Conservation (phyloP, 2,113 vertebrate genomes). For the Potamarius usumacintae region DNA sequence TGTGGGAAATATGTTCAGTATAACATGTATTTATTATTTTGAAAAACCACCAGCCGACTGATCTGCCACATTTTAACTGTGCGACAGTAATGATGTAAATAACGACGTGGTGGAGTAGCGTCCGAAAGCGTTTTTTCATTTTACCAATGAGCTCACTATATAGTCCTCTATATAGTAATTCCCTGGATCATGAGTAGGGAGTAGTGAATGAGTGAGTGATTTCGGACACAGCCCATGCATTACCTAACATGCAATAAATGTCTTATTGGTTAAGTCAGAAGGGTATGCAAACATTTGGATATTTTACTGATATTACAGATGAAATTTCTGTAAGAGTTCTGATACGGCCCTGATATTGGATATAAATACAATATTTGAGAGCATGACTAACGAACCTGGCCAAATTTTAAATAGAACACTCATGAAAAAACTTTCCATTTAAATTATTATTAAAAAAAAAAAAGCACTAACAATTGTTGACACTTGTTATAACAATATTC, state of each 20-base stretch:
- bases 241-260: background rate
- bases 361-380: background rate
- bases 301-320: background rate
- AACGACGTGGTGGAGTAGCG: no score
- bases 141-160: no score
- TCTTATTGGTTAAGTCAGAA: background rate
- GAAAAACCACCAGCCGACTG: no score
- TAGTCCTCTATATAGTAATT: no score
- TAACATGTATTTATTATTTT: no score
- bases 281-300: background rate
- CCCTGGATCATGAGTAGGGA: no score
- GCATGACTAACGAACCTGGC: background rate
- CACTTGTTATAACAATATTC: slow-evolving; percentile 31
- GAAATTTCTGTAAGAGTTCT: background rate
- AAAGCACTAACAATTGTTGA: slow-evolving; percentile 2
- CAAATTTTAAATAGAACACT: slow-evolving; percentile 11
- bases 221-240: background rate
- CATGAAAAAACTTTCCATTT: background rate
- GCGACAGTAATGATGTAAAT: no score
- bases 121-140: no score
- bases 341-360: background rate
- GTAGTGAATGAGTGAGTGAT: no score
- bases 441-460: slow-evolving; percentile 7
- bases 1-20: no score
- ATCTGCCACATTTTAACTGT: no score